Evolutionary conservation across 1,140 invertebrate species (phyloP).

Genomic region (Arctopsyche grandis): DNA sequence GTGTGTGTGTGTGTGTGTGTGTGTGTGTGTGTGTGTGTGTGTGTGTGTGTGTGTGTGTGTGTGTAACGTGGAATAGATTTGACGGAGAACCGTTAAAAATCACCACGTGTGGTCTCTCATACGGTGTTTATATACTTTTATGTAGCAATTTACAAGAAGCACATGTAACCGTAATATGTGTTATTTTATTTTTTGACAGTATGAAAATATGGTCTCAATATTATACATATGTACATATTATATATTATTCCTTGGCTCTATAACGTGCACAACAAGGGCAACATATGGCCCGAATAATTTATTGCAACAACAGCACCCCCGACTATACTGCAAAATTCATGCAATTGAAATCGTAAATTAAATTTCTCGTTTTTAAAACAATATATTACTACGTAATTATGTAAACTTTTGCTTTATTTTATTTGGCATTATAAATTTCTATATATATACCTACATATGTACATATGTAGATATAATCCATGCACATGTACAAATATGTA

Average conservation of each 20-base stretch:
- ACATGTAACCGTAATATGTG: too few relatives aligned
- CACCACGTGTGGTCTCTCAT: background rate
- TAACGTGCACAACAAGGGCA: constrained; percentile 11
- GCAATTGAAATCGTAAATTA: constrained; percentile 26
- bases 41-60: too few relatives aligned
- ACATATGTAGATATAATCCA: background rate
- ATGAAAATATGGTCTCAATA: background rate
- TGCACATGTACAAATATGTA: too few relatives aligned
- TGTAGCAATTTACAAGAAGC: too few relatives aligned
- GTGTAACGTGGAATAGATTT: too few relatives aligned
- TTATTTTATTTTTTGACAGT: background rate
- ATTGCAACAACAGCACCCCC: constrained; percentile 1
- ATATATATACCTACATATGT: background rate
- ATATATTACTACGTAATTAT: constrained; percentile 1
- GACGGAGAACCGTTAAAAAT: background rate
- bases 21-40: too few relatives aligned
- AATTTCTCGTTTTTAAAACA: constrained; percentile 25
- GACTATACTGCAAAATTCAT: constrained; percentile 21
- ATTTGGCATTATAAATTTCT: background rate
- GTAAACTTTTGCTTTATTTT: background rate
- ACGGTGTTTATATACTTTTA: too few relatives aligned
- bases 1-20: too few relatives aligned
- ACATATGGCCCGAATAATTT: constrained; percentile 25
- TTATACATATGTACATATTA: too few relatives aligned
- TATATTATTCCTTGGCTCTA: background rate